Percentiles rank a stretch among this genome's conserved stretches.
phyloP scores from a whole-genome alignment of 2,888 invertebrate genomes.

The Xylocampa areola region DNA sequence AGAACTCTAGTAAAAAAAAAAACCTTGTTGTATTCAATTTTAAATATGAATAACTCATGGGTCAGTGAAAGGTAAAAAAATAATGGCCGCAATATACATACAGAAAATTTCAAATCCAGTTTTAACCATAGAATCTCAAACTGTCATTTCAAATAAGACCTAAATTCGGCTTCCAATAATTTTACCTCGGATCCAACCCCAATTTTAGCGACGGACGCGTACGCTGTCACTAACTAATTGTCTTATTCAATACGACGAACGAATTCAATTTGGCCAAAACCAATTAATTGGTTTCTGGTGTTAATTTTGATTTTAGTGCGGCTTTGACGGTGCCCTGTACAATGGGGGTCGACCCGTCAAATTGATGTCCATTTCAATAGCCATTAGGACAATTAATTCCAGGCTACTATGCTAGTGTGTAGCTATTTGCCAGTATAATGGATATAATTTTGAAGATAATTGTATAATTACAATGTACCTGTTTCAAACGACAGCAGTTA shows the following conservation, averaged over 20 bases:
- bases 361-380: slow-evolving; percentile 42
- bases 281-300: slow-evolving; percentile 54
- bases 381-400: slow-evolving; percentile 50
- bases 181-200: slow-evolving; percentile 13
- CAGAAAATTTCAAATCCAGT: no score
- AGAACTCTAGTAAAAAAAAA: background rate
- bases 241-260: slow-evolving; percentile 29
- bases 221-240: slow-evolving; percentile 38
- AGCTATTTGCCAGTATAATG: slow-evolving; percentile 25
- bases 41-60: no score
- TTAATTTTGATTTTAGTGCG: slow-evolving; percentile 47
- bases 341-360: slow-evolving; percentile 38
- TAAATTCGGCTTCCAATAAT: slow-evolving; percentile 19
- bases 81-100: no score
- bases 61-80: no score
- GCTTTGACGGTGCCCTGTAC: slow-evolving; percentile 28
- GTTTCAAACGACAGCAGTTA: no score
- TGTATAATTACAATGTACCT: no score
- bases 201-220: slow-evolving; percentile 18
- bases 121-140: no score
- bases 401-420: slow-evolving; percentile 6
- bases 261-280: slow-evolving; percentile 44
- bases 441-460: no score
- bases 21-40: no score
- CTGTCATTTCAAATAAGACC: background rate